phyloP scores from a whole-genome alignment of 2,888 invertebrate genomes.

The Dasypogon diadema region DNA sequence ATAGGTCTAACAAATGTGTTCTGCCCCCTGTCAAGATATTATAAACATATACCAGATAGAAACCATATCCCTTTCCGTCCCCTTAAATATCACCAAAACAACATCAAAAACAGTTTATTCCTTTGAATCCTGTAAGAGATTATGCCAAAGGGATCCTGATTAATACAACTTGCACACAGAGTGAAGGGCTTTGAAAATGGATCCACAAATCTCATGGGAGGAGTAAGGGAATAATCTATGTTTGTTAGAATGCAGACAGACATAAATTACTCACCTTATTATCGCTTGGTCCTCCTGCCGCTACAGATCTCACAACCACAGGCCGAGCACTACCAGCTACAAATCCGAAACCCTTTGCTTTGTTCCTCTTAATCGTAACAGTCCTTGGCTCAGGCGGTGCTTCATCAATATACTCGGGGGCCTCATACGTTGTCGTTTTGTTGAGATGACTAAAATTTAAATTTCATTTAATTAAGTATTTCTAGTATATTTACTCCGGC shows the following conservation, averaged over 20 bases:
- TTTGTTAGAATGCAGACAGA: too few species aligned
- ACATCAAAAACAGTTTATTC: neutral
- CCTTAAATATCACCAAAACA: neutral
- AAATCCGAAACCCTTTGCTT: slow-evolving; percentile 91
- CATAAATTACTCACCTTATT: slow-evolving; percentile 73
- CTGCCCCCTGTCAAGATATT: neutral
- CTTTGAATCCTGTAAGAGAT: neutral
- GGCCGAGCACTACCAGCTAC: slow-evolving; percentile 96
- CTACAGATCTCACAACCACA: slow-evolving; percentile 89
- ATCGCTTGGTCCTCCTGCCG: slow-evolving; percentile 92
- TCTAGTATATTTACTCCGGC: slow-evolving; percentile 1
- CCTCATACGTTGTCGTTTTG: slow-evolving; percentile 92
- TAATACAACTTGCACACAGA: too few species aligned
- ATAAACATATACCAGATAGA: slow-evolving; percentile 1
- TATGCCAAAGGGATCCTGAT: neutral
- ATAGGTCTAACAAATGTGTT: too few species aligned
- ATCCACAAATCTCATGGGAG: too few species aligned
- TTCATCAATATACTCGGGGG: slow-evolving; percentile 78
- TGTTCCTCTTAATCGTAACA: slow-evolving; percentile 80
- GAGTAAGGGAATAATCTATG: too few species aligned
- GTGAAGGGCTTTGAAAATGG: too few species aligned
- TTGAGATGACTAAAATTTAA: slow-evolving; percentile 76
- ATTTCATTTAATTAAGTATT: slow-evolving; percentile 35
- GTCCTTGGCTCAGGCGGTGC: slow-evolving; percentile 84
- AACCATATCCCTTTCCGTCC: neutral